Evolutionary conservation across 2,113 vertebrate species (phyloP), one percentile per base, ranked within the genome.

Genomic region (Felis chaus): DNA sequence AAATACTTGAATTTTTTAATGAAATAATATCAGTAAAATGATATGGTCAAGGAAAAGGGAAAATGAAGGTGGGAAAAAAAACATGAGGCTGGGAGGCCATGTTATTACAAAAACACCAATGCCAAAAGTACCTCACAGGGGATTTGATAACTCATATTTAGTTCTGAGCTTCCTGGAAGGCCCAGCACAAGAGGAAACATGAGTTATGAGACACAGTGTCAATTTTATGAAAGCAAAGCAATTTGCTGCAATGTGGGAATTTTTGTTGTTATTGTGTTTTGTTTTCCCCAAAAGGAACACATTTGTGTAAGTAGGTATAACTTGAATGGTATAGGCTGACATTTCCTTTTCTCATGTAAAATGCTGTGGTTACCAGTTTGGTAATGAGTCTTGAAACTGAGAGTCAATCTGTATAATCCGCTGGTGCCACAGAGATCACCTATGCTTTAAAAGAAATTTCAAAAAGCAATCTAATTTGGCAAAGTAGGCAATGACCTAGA

Each of bases 211-310:
- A 45, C 50, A 25, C 21, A 81, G 5, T 45, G 71, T 41, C 89
- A 82, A 41, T 73, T 85, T 93, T 91, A 95, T 61, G 61, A 89
- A 85, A 93, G 29, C 65, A 91, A 83, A 90, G 7, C 48, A 39
- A 41, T 39, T 88, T 93, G 36, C n/a, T 82, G 12, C 19, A 50
- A 18, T 80, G 12, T 63, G 13, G 45, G 23, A 45, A 45, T 91
- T 85, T 81, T 12, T 85, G 83, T 66, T 68, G 23, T 61, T 29
- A 41, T 19, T 91, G 18, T 73, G 9, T 36, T 83, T 88, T 83
- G 2, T 55, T 82, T 74, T 15, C 27, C 69, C 4, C 7, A 15
- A 81, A 69, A 92, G 31, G 82, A 57, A 91, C 15, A 82, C 4
- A 89, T 89, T 36, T 81, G 21, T 21, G 0, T 31, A 85, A 81